Evolutionary conservation across 2,797 vertebrate genomes (phyloP).

Genomic region (Labroides dimidiatus): DNA sequence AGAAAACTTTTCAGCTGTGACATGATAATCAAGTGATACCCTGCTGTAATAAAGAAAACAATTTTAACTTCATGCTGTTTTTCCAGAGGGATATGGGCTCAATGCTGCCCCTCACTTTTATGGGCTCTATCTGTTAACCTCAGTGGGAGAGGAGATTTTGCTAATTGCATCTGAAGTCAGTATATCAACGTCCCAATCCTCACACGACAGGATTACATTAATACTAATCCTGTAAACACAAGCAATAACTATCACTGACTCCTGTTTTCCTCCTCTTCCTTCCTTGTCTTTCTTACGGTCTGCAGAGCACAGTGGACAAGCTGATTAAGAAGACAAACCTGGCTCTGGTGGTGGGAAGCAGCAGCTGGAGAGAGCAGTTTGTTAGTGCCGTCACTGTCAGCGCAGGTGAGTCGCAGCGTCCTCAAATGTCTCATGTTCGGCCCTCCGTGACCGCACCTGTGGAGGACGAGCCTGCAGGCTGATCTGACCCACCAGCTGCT

Average conservation of each 20-base stretch:
- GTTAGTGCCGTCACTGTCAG: constrained; percentile 91
- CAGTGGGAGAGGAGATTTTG: constrained; percentile 23
- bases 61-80: constrained; percentile 19
- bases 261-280: background rate
- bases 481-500: constrained; percentile 40
- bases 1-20: constrained; percentile 22
- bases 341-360: constrained; percentile 91
- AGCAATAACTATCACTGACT: background rate
- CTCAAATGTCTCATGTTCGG: constrained; percentile 49
- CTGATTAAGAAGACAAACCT: constrained; percentile 92
- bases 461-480: constrained; percentile 37
- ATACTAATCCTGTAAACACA: background rate
- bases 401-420: constrained; percentile 81
- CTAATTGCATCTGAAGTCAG: constrained; percentile 38
- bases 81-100: constrained; percentile 39
- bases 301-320: constrained; percentile 91
- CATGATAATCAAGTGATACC: constrained; percentile 22
- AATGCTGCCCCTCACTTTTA: constrained; percentile 33
- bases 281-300: constrained; percentile 36
- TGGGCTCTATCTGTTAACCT: constrained; percentile 43
- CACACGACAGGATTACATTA: constrained; percentile 9
- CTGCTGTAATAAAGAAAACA: constrained; percentile 27
- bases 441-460: constrained; percentile 29
- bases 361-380: constrained; percentile 93
- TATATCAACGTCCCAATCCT: constrained; percentile 2